phyloP scores from a whole-genome alignment of 2,797 vertebrate genomes.

The Pangasius macronema region DNA sequence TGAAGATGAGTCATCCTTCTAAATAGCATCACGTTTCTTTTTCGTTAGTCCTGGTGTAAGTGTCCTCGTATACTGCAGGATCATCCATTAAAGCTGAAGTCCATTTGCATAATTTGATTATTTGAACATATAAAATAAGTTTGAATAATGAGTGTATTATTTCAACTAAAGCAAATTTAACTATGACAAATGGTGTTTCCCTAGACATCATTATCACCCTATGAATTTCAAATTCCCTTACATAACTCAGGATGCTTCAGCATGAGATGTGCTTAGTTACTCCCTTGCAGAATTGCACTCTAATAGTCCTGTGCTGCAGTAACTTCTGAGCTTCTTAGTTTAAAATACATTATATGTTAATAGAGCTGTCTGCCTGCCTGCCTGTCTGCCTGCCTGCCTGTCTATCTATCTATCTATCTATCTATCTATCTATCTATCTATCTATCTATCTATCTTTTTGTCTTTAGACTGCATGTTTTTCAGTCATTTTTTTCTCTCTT shows the following conservation, averaged over 20 bases:
- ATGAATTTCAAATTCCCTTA: conserved; percentile 36
- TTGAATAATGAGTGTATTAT: conserved; percentile 51
- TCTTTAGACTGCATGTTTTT: neutral
- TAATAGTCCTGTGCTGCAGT: neutral
- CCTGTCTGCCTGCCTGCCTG: neutral
- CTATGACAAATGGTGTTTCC: conserved; percentile 50
- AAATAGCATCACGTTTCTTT: neutral
- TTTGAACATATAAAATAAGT: conserved; percentile 46
- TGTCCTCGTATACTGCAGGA: conserved; percentile 29
- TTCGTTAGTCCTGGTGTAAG: conserved; percentile 29
- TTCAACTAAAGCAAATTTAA: conserved; percentile 51
- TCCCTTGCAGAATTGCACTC: neutral
- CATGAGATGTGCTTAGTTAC: neutral
- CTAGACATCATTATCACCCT: conserved; percentile 40
- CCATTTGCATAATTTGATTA: conserved; percentile 55
- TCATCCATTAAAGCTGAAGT: conserved; percentile 43
- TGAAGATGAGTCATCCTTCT: conserved; percentile 14
- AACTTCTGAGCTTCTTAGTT: neutral
- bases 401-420: neutral
- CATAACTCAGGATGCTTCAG: conserved; percentile 33
- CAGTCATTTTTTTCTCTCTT: no score
- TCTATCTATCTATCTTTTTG: neutral
- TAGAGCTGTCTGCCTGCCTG: no score
- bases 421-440: neutral
- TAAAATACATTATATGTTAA: neutral